These are phyloP conservation scores for Drosophila nigritarsus DNA, from an alignment of 2,888 invertebrate species.

Conservation along the genomic window DNA sequence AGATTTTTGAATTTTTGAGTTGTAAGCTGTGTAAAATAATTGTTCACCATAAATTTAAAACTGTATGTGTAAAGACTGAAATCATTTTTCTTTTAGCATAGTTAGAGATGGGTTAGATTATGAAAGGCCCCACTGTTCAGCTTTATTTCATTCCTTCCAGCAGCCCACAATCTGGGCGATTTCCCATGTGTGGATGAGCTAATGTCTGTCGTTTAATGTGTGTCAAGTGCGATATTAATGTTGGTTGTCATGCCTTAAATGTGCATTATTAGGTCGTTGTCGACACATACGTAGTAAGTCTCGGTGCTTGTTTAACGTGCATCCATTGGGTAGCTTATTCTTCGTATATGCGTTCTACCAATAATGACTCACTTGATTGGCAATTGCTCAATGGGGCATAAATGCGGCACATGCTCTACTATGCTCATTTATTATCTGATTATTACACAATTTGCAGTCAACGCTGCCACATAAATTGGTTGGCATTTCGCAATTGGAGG, in stretches of 20 bases:
- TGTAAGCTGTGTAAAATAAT: neutral
- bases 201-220: slow-evolving; percentile 56
- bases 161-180: neutral
- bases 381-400: slow-evolving; percentile 68
- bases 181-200: slow-evolving; percentile 11
- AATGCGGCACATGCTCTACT: slow-evolving; percentile 63
- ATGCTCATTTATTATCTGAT: slow-evolving; percentile 69
- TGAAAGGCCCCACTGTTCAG: neutral
- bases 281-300: slow-evolving; percentile 7
- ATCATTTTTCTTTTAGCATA: neutral
- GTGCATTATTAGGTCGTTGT: slow-evolving; percentile 53
- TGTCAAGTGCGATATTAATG: slow-evolving; percentile 77
- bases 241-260: slow-evolving; percentile 63
- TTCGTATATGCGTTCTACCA: neutral
- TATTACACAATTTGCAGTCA: slow-evolving; percentile 70
- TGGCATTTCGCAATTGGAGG: slow-evolving; percentile 64
- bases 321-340: slow-evolving; percentile 2
- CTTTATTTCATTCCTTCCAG: neutral
- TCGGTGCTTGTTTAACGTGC: slow-evolving; percentile 10
- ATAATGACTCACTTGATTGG: slow-evolving; percentile 65
- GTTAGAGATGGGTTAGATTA: neutral
- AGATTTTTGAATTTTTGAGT: neutral
- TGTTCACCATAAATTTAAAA: neutral
- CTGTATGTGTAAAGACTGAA: neutral
- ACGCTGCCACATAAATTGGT: slow-evolving; percentile 47